Evolutionary conservation across 2,797 vertebrate species (phyloP).

Genomic region (Pangasius macronema): DNA sequence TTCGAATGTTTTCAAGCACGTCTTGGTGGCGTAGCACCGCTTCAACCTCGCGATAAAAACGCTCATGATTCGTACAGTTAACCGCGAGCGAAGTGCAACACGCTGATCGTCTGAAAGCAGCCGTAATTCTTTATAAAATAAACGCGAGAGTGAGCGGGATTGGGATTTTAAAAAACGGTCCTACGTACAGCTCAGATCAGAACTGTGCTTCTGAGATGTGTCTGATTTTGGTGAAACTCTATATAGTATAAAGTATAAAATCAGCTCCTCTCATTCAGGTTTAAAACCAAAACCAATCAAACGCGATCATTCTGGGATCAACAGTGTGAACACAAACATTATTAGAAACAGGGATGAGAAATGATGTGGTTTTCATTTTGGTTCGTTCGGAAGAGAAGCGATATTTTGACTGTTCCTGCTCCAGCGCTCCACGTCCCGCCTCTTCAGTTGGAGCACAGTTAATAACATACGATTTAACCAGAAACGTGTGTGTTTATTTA

Average conservation of each 20-base stretch:
- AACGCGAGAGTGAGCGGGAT: no score
- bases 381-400: no score
- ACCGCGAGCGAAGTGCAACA: no score
- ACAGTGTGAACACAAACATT: no score
- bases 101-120: not conserved
- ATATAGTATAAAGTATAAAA: not conserved
- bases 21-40: not conserved
- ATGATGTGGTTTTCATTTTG: no score
- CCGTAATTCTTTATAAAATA: not conserved
- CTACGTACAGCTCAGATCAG: not conserved
- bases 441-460: not conserved
- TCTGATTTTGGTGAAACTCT: not conserved
- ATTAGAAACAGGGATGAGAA: no score
- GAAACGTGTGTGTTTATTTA: no score
- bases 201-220: not conserved
- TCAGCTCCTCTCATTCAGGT: not conserved
- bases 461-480: not conserved
- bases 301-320: not conserved
- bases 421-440: no score
- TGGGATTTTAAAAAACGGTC: not conserved
- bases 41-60: not conserved
- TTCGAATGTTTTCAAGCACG: no score
- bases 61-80: no score
- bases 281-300: not conserved
- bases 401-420: not conserved